A percentile compares a stretch with the other conserved stretches of the same genome.
Conservation (phyloP, 1,140 invertebrate species). For the Cydia pomonella region DNA sequence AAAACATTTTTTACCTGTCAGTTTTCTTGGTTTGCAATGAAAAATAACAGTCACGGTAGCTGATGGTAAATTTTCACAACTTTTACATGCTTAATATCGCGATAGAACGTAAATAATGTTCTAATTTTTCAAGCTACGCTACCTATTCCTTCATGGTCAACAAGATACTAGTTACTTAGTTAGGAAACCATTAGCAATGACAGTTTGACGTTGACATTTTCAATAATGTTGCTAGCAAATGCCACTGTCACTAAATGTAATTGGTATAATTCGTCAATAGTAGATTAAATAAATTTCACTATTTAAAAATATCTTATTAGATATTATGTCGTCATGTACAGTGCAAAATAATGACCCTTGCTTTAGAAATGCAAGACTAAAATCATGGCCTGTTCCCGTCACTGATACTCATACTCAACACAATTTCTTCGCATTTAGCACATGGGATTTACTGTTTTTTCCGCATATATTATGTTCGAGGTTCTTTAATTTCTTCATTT, state of each 20-base stretch:
- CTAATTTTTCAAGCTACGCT: constrained; percentile 42
- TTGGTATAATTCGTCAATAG: neutral
- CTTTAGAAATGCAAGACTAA: neutral
- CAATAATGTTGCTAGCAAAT: constrained; percentile 1
- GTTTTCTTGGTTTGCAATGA: constrained; percentile 34
- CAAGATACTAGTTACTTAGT: constrained; percentile 39
- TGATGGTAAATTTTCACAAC: constrained; percentile 41
- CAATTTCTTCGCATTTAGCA: neutral
- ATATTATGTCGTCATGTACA: neutral
- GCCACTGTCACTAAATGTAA: neutral
- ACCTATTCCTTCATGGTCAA: constrained; percentile 51
- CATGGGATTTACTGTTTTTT: neutral
- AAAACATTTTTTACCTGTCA: constrained; percentile 24
- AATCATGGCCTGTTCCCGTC: neutral
- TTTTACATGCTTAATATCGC: constrained; percentile 51
- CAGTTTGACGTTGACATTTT: constrained; percentile 1
- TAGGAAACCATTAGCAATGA: neutral
- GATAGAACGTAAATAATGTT: constrained; percentile 46
- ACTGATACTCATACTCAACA: neutral
- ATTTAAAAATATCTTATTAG: neutral
- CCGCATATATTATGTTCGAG: neutral
- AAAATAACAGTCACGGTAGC: constrained; percentile 51
- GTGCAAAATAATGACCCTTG: neutral
- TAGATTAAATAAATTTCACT: neutral
- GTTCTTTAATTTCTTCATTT: neutral